These are phyloP conservation scores for Cyclura pinguis DNA, from an alignment of 2,797 vertebrate genomes.

Conservation along the genomic window DNA sequence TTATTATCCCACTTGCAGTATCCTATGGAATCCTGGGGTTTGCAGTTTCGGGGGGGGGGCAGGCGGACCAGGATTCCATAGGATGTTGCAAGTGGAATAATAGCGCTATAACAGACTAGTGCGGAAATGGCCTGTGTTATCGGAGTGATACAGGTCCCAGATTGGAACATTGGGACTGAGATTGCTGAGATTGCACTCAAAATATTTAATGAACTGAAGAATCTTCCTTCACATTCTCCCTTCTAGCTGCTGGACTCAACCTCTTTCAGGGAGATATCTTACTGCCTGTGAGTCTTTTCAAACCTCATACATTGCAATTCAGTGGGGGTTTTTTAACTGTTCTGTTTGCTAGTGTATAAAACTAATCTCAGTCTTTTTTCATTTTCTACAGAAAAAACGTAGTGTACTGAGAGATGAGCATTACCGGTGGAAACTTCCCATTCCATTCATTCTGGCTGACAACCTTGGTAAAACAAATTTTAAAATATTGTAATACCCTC, in stretches of 20 bases:
- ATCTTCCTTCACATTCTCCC: constrained; percentile 39
- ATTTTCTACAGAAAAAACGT: constrained; percentile 74
- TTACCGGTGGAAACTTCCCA: constrained; percentile 89
- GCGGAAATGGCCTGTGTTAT: neutral
- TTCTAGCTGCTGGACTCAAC: constrained; percentile 80
- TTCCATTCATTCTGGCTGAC: constrained; percentile 92
- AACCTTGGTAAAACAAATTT: constrained; percentile 83
- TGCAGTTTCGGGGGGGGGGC: no score
- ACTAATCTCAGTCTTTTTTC: constrained; percentile 28
- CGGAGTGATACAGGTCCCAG: neutral
- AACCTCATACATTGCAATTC: neutral
- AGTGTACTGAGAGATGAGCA: constrained; percentile 82
- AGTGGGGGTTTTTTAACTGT: neutral
- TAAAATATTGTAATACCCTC: neutral
- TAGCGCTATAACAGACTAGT: no score
- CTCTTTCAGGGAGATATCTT: constrained; percentile 93
- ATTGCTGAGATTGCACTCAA: no score
- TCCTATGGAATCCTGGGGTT: no score
- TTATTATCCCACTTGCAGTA: no score
- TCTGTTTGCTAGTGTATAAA: neutral
- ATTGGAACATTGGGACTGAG: neutral
- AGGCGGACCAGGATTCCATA: no score
- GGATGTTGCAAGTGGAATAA: no score
- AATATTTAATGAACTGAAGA: constrained; percentile 38
- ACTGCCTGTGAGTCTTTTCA: constrained; percentile 82